Evolutionary conservation across 1,140 invertebrate genomes (phyloP), one percentile per base, ranked within the genome.

Genomic region (Bombus waltoni): DNA sequence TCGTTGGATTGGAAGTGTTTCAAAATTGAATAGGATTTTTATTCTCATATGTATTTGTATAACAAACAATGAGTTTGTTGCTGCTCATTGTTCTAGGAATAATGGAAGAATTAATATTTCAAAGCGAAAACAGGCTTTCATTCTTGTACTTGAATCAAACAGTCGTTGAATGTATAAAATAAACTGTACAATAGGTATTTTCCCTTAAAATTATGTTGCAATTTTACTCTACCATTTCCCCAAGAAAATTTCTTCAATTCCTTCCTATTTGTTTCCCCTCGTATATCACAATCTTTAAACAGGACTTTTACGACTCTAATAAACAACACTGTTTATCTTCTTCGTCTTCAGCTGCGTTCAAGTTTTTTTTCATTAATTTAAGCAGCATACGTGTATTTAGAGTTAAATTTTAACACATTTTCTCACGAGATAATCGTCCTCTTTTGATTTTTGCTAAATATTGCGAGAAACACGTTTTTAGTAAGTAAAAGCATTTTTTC

Each of bases 161-260:
- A 70, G 62, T 86, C 66, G 59, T 91, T 83, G 59, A 88, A 87
- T 87, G 71, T 91, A 79, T 66, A 68, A 89, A 91, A 91, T 91
- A 91, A 90, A 91, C 53, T 91, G 80, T 91, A 88, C 68, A 86
- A 91, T 91, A 85, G 83, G 83, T 85, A 91, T 91, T 91, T 91
- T 91, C 82, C 53, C 85, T 89, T 90, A 91, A 85, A 71, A 32
- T 42, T 8, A 5, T 65, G 59, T 53, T 22, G 13, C 70, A n/a
- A 70, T 85, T 87, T 87, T 72, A 32, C 1, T 35, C 1, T 38
- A 35, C 10, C 38, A 28, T 22, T 76, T 0, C 28, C 2, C 25
- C 32, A 32, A 32, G 1, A 25, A 15, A 25, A 18, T 78, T 6
- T 38, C 8, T 62, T 42, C 3, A 35, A 75, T 25, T 22, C 6